Conservation (phyloP, 1,140 invertebrate genomes). For the Carcinoscorpius rotundicauda region DNA sequence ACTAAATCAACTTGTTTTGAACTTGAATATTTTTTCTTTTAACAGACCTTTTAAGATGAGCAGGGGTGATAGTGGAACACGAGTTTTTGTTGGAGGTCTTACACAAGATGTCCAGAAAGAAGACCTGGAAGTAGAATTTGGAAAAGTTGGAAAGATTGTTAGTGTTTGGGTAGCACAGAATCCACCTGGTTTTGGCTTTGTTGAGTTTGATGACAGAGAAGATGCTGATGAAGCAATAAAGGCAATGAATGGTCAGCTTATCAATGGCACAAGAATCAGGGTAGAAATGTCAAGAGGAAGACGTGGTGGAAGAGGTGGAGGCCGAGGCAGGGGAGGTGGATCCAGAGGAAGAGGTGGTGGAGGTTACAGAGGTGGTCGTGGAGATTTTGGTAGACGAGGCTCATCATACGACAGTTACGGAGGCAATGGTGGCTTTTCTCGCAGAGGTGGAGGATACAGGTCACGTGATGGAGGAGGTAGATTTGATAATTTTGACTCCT, state of each 20-base stretch:
- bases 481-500: no score
- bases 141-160: conserved; percentile 40
- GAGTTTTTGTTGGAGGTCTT: conserved; percentile 28
- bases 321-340: conserved; percentile 14
- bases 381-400: conserved; percentile 8
- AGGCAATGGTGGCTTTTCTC: conserved; percentile 17
- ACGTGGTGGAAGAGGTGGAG: conserved; percentile 13
- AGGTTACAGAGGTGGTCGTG: conserved; percentile 9
- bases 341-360: not conserved
- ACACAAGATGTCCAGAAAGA: conserved; percentile 22
- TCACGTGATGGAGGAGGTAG: no score
- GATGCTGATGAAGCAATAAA: conserved; percentile 45
- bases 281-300: conserved; percentile 25
- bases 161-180: conserved; percentile 50
- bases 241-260: conserved; percentile 37
- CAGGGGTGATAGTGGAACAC: not conserved
- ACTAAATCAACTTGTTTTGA: no score
- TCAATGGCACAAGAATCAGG: conserved; percentile 23
- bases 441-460: conserved; percentile 13
- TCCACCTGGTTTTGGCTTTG: conserved; percentile 45
- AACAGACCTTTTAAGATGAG: no score
- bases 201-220: conserved; percentile 45
- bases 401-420: conserved; percentile 10
- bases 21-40: no score
- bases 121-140: conserved; percentile 38